A percentile compares a stretch with the other conserved stretches of the same genome.
Evolutionary conservation across 1,140 invertebrate species (phyloP).

Genomic region (Augochlora pura): DNA sequence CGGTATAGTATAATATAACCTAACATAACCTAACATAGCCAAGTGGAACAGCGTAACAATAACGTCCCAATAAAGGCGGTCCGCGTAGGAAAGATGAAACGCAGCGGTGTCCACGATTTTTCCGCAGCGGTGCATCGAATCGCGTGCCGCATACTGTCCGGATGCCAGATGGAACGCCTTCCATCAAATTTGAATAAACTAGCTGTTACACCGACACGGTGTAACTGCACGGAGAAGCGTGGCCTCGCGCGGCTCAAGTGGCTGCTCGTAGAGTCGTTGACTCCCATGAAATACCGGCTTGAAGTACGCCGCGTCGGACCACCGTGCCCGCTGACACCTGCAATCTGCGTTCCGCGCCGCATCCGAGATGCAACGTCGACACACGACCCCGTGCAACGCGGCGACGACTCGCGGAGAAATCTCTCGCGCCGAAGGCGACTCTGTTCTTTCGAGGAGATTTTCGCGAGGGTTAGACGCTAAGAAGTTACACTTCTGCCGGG

Average conservation of each 20-base stretch:
- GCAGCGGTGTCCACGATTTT: neutral
- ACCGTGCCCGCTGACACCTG: constrained; percentile 59
- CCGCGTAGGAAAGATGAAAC: neutral
- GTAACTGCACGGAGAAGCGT: constrained; percentile 17
- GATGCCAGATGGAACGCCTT: constrained; percentile 24
- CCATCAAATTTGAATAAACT: constrained; percentile 65
- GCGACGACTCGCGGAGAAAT: constrained; percentile 21
- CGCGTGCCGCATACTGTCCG: neutral
- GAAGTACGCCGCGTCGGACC: constrained; percentile 59
- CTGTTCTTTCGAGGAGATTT: neutral
- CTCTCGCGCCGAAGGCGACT: neutral
- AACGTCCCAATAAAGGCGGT: neutral
- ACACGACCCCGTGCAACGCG: no score
- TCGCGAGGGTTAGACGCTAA: neutral
- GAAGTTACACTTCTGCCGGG: neutral
- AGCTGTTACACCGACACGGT: constrained; percentile 55
- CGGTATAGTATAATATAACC: no score
- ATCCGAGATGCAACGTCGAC: constrained; percentile 54
- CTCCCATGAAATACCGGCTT: constrained; percentile 65
- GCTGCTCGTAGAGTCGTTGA: constrained; percentile 34
- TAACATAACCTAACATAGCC: no score
- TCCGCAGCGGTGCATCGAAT: neutral
- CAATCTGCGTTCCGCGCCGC: constrained; percentile 61
- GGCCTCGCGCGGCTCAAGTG: constrained; percentile 9
- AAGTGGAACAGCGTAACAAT: no score